These are phyloP conservation scores for Odontomyia ornata DNA, from an alignment of 2,888 invertebrate genomes.

Conservation along the genomic window DNA sequence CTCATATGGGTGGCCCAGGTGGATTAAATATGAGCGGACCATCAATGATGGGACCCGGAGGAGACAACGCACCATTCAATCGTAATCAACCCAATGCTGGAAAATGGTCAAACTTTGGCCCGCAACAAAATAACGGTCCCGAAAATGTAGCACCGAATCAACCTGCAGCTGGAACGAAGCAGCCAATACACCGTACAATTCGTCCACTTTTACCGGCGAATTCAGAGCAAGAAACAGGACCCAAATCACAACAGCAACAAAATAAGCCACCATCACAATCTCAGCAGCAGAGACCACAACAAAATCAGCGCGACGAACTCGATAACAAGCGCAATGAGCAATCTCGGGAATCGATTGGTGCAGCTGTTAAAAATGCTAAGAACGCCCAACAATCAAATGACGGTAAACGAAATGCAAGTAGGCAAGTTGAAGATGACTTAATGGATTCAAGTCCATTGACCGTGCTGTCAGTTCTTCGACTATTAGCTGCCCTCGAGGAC, in stretches of 20 bases:
- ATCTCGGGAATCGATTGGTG: not conserved
- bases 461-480: slow-evolving; percentile 73
- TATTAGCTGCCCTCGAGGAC: slow-evolving; percentile 81
- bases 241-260: slow-evolving; percentile 10
- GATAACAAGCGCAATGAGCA: not conserved
- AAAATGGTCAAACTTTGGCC: not conserved
- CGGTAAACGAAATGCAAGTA: not conserved
- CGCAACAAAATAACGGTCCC: not conserved
- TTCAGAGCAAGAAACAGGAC: not conserved
- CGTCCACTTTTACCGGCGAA: slow-evolving; percentile 11
- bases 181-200: not conserved
- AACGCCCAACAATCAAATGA: not conserved
- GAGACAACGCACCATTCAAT: not conserved
- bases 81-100: not conserved
- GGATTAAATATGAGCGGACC: not conserved
- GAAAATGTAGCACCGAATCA: not conserved
- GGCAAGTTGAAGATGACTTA: slow-evolving; percentile 57
- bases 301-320: not conserved
- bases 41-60: not conserved
- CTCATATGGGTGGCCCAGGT: not conserved
- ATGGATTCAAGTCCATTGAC: slow-evolving; percentile 28
- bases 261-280: not conserved
- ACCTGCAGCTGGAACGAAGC: not conserved
- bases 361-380: not conserved
- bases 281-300: not conserved